These are phyloP conservation scores for Micropoecilia bifurca DNA, from an alignment of 2,797 vertebrate species.

Conservation along the genomic window DNA sequence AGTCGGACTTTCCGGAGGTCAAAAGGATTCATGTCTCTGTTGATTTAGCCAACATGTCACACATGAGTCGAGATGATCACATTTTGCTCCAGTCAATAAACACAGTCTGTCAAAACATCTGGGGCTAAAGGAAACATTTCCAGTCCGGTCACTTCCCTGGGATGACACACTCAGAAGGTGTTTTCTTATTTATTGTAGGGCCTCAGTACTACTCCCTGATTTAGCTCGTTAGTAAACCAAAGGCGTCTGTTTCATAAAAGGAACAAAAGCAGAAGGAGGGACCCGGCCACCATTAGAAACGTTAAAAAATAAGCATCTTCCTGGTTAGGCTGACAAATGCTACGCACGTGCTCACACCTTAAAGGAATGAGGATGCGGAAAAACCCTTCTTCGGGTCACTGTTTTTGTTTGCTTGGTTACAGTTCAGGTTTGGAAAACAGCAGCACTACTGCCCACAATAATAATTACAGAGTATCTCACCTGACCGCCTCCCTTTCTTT, in stretches of 20 bases:
- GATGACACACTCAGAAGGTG: not conserved
- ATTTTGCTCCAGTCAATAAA: not conserved
- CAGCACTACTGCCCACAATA: not conserved
- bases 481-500: not conserved
- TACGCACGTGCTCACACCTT: not conserved
- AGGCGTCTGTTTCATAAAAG: not conserved
- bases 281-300: not conserved
- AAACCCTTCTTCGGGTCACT: not conserved
- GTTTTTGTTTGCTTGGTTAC: constrained; percentile 20
- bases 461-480: not conserved
- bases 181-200: not conserved
- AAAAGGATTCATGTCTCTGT: too few species aligned
- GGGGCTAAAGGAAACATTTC: not conserved
- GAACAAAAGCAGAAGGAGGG: not conserved
- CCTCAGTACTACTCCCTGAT: not conserved
- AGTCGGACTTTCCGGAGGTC: not conserved
- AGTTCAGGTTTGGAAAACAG: not conserved
- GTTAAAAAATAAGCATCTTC: not conserved
- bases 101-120: not conserved
- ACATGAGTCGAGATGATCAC: not conserved
- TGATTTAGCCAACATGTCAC: not conserved
- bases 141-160: not conserved
- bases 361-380: constrained; percentile 59
- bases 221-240: not conserved
- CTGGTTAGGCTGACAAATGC: not conserved